These are phyloP conservation scores for Cydia splendana DNA, from an alignment of 1,140 invertebrate species.

Conservation along the genomic window DNA sequence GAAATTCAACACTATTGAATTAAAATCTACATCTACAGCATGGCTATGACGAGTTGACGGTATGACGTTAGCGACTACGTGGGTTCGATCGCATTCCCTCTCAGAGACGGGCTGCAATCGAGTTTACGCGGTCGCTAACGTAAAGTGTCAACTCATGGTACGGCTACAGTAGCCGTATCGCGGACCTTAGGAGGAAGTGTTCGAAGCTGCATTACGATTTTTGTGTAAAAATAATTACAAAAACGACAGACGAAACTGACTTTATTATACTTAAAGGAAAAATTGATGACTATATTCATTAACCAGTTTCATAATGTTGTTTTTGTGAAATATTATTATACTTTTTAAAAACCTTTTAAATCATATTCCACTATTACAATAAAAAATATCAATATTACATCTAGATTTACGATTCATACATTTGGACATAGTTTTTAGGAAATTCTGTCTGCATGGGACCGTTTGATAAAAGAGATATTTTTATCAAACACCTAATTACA, in stretches of 20 bases:
- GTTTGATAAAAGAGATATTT: background rate
- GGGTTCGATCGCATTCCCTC: too few species aligned
- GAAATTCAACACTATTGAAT: background rate
- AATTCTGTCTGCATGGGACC: constrained; percentile 5
- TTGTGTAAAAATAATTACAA: background rate
- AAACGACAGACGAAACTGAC: background rate
- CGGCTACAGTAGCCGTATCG: background rate
- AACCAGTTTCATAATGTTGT: background rate
- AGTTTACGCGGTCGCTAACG: too few species aligned
- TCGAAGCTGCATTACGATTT: background rate
- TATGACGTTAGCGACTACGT: too few species aligned
- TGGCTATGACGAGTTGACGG: too few species aligned
- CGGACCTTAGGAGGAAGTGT: background rate
- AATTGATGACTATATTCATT: background rate
- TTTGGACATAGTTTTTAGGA: constrained; percentile 15
- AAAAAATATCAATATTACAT: constrained; percentile 5
- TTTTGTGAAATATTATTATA: background rate
- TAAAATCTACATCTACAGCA: background rate
- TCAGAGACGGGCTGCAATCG: too few species aligned
- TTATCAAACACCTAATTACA: too few species aligned
- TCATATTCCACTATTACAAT: constrained; percentile 1
- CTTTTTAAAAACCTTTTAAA: background rate
- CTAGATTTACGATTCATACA: background rate
- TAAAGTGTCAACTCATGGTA: too few species aligned
- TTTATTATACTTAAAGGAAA: too few species aligned